Conservation (phyloP, 2,888 invertebrate genomes). For the Sarcophaga carnaria region DNA sequence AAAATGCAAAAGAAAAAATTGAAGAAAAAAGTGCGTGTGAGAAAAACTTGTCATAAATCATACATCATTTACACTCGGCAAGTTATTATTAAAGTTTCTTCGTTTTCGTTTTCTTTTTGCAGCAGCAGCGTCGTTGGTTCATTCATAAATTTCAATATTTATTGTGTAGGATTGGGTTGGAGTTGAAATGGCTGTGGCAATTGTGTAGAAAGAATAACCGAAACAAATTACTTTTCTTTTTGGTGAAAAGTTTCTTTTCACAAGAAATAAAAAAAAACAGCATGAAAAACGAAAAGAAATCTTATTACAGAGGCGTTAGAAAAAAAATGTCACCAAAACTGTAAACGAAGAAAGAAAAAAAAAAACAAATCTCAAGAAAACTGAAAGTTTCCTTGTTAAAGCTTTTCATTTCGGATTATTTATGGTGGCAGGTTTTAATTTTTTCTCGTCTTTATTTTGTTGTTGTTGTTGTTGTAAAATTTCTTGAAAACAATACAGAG, state of each 20-base stretch:
- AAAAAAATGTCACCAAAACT: background rate
- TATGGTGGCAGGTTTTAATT: constrained; percentile 22
- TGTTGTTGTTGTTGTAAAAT: background rate
- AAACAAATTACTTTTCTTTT: constrained; percentile 45
- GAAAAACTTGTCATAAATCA: constrained; percentile 46
- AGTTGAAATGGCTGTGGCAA: background rate
- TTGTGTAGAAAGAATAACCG: constrained; percentile 36
- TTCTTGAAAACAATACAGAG: no score
- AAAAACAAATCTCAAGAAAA: background rate
- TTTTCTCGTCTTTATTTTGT: background rate
- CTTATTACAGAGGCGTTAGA: background rate
- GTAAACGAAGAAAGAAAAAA: background rate
- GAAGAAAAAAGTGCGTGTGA: background rate
- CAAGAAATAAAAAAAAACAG: no score
- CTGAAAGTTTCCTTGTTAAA: constrained; percentile 39
- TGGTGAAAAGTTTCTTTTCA: no score
- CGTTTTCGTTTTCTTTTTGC: background rate
- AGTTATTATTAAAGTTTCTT: constrained; percentile 47
- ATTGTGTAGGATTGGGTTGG: constrained; percentile 20
- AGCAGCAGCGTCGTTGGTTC: background rate
- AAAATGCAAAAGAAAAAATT: background rate
- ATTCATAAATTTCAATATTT: constrained; percentile 52
- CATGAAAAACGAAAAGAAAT: no score
- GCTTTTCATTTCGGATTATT: constrained; percentile 23
- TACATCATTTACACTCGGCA: constrained; percentile 49